Evolutionary conservation across 2,797 vertebrate species (phyloP).

Genomic region (Petrocephalus sullivani): DNA sequence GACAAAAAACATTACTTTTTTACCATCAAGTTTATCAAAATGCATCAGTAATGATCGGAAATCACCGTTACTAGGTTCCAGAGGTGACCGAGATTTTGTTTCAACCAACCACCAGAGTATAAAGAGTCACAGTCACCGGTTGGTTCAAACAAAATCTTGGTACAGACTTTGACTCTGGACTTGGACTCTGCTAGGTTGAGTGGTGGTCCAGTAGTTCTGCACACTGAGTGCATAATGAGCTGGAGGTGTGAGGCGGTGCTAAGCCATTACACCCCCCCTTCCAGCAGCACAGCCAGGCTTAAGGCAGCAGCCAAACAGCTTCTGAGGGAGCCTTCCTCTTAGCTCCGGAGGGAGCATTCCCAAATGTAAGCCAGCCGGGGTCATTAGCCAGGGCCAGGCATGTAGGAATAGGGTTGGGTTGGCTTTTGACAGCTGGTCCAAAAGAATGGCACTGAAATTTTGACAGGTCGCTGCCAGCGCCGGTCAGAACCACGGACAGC

Average conservation of each 20-base stretch:
- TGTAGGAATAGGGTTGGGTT: neutral
- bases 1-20: no score
- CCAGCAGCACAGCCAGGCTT: neutral
- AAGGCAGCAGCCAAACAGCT: neutral
- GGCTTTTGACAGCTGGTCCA: constrained; percentile 3
- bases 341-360: neutral
- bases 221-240: neutral
- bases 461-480: neutral
- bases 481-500: neutral
- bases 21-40: no score
- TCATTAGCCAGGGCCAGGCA: neutral
- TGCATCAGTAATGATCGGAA: no score
- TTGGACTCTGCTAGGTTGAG: neutral
- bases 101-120: neutral
- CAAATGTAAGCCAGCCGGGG: neutral
- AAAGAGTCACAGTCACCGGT: neutral
- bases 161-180: neutral
- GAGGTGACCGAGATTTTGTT: neutral
- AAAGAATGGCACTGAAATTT: neutral
- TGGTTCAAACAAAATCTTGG: neutral
- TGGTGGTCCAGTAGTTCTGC: neutral
- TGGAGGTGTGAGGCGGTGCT: neutral
- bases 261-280: neutral
- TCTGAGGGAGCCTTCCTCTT: neutral
- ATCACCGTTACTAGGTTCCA: no score